These are phyloP conservation scores for Megalurothrips usitatus DNA, from an alignment of 2,888 invertebrate genomes.

Conservation along the genomic window DNA sequence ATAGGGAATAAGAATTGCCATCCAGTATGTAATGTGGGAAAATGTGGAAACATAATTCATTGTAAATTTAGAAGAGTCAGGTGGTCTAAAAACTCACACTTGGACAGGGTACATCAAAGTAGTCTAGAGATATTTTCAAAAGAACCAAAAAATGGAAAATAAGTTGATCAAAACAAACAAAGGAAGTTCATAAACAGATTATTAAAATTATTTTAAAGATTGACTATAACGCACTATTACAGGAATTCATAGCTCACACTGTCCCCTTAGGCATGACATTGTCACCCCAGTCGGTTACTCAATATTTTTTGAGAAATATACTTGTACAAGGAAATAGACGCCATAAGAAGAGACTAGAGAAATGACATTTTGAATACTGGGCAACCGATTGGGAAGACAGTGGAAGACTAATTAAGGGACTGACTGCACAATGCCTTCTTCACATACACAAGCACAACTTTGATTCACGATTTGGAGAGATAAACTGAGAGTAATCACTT, in stretches of 20 bases:
- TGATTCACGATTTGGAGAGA: background rate
- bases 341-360: slow-evolving; percentile 2
- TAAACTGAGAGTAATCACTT: background rate
- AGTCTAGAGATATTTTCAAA: too few species aligned
- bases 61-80: background rate
- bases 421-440: background rate
- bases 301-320: background rate
- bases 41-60: too few species aligned
- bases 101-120: too few species aligned
- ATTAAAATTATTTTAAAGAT: background rate
- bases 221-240: background rate
- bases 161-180: background rate
- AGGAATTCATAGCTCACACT: background rate
- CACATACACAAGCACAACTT: background rate
- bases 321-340: background rate
- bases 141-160: background rate
- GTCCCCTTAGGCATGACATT: background rate
- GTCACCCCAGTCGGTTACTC: background rate
- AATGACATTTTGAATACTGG: background rate
- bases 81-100: too few species aligned
- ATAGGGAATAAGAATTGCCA: too few species aligned
- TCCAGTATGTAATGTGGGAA: too few species aligned
- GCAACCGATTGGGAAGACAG: background rate
- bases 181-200: background rate
- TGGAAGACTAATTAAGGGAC: background rate